Evolutionary conservation across 2,797 vertebrate species (phyloP).

Genomic region (Sebastes kiyomatsui): DNA sequence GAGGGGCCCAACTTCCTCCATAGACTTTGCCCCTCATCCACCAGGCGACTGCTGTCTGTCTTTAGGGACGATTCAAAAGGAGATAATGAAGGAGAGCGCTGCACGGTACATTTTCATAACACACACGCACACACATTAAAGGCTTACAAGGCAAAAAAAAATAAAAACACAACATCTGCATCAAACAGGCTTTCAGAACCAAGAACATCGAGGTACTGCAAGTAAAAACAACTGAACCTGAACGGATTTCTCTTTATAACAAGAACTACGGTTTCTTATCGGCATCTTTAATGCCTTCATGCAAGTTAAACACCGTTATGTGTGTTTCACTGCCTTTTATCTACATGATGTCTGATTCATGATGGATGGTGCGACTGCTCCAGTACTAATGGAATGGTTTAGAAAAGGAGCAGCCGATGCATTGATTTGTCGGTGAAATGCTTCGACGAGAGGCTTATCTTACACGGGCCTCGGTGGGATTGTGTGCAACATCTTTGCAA

Average conservation of each 20-base stretch:
- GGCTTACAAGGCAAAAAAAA: conserved; percentile 42
- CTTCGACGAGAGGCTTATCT: conserved; percentile 31
- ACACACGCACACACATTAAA: conserved; percentile 30
- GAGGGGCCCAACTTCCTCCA: conserved; percentile 14
- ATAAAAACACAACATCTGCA: conserved; percentile 17
- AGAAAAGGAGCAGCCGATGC: conserved; percentile 50
- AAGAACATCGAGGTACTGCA: conserved; percentile 40
- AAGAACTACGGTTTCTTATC: conserved; percentile 42
- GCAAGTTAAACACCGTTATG: conserved; percentile 56
- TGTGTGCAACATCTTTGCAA: conserved; percentile 76
- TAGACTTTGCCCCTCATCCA: conserved; percentile 2
- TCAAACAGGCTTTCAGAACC: conserved; percentile 51
- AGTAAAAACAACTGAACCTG: conserved; percentile 32
- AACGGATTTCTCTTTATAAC: conserved; percentile 43
- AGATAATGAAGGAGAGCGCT: conserved; percentile 38
- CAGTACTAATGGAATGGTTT: conserved; percentile 71
- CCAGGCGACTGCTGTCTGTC: conserved; percentile 8
- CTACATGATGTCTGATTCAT: conserved; percentile 13
- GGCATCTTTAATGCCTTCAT: conserved; percentile 54
- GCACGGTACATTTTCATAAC: conserved; percentile 47
- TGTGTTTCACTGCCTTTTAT: conserved; percentile 37
- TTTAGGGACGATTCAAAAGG: conserved; percentile 27
- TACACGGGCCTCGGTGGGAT: conserved; percentile 29
- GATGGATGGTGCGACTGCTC: conserved; percentile 18
- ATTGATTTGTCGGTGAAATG: conserved; percentile 37